These are phyloP conservation scores for Cerastis rubricosa DNA, from an alignment of 2,888 invertebrate genomes.

Conservation along the genomic window DNA sequence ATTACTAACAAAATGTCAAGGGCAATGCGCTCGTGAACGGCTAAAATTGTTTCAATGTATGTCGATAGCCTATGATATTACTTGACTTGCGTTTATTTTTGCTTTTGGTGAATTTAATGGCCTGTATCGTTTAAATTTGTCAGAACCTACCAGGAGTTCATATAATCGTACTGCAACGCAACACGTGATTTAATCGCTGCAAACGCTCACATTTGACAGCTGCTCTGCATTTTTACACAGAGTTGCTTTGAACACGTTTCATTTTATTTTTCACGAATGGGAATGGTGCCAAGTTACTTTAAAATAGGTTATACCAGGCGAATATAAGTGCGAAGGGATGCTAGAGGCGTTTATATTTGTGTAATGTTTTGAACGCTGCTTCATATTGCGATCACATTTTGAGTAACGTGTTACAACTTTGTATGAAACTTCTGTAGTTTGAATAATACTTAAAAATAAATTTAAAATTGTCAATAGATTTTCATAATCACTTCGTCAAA, in stretches of 20 bases:
- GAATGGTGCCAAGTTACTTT: conserved; percentile 35
- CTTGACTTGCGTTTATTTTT: neutral
- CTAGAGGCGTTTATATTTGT: neutral
- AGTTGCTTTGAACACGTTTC: conserved; percentile 23
- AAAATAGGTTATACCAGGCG: conserved; percentile 18
- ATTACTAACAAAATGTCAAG: neutral
- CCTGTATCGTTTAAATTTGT: neutral
- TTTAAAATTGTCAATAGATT: too few relatives aligned
- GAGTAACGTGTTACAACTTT: neutral
- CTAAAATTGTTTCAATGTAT: neutral
- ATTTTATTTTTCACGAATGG: conserved; percentile 16
- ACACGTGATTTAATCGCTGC: conserved; percentile 8
- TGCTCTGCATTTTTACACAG: conserved; percentile 9
- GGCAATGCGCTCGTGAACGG: neutral
- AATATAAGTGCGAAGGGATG: conserved; percentile 14
- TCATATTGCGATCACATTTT: neutral
- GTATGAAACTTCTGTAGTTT: neutral
- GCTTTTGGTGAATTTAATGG: neutral
- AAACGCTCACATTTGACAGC: neutral
- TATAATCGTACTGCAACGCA: neutral
- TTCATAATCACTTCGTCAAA: too few relatives aligned
- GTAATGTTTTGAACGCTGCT: neutral
- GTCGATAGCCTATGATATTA: neutral
- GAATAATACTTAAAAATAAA: too few relatives aligned
- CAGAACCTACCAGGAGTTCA: neutral